Conservation (phyloP, 1,140 invertebrate species). For the Latrodectus geometricus region DNA sequence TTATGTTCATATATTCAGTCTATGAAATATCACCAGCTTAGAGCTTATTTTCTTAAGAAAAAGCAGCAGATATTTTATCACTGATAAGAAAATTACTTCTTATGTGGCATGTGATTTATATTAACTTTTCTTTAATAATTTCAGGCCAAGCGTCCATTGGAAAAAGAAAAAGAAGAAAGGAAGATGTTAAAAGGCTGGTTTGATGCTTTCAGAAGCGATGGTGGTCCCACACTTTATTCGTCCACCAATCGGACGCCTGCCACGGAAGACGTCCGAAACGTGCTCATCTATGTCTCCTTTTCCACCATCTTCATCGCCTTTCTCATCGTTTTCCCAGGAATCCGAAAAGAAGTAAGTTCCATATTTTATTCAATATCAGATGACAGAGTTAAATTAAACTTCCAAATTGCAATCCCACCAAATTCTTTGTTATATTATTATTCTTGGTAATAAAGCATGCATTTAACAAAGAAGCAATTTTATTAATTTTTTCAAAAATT, state of each 20-base stretch:
- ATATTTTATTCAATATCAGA: too few relatives aligned
- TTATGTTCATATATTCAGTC: too few relatives aligned
- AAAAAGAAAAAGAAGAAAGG: background rate
- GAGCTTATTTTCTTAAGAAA: too few relatives aligned
- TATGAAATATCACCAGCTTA: too few relatives aligned
- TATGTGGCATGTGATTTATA: background rate
- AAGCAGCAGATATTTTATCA: too few relatives aligned
- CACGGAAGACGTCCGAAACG: constrained; percentile 86
- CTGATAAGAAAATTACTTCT: background rate
- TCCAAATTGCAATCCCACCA: too few relatives aligned
- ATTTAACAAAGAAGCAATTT: too few relatives aligned
- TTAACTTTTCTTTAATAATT: background rate
- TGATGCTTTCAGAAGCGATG: constrained; percentile 86
- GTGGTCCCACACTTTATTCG: constrained; percentile 91
- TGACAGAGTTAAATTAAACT: too few relatives aligned
- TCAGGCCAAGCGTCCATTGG: background rate
- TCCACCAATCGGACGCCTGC: constrained; percentile 93
- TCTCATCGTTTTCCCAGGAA: constrained; percentile 92
- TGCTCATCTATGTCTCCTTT: constrained; percentile 87
- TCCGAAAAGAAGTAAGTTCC: constrained; percentile 87
- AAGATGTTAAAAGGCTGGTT: constrained; percentile 79
- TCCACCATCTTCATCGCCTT: constrained; percentile 91
- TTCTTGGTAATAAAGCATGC: too few relatives aligned
- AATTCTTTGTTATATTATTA: too few relatives aligned
- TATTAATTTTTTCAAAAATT: too few relatives aligned